Conservation (phyloP, 1,140 invertebrate genomes). For the Oreohelix idahoensis region DNA sequence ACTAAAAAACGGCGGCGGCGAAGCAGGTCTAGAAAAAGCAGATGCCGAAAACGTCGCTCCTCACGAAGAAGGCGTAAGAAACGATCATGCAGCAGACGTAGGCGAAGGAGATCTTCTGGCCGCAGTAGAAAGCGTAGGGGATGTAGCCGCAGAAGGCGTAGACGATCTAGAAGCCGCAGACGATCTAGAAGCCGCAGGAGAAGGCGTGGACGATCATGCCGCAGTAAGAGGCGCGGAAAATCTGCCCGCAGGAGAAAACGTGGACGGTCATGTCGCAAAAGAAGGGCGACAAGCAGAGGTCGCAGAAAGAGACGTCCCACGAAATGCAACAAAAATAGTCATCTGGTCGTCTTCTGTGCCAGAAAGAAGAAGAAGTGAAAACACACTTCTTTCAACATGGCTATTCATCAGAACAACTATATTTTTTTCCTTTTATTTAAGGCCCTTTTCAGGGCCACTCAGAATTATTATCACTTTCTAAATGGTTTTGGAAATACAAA, state of each 20-base stretch:
- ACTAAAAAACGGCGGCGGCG: neutral
- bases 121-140: neutral
- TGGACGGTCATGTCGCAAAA: no score
- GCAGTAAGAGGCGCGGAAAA: neutral
- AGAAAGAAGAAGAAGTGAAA: neutral
- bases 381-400: neutral
- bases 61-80: neutral
- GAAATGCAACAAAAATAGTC: neutral
- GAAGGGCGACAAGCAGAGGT: no score
- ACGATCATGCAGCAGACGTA: neutral
- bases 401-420: neutral
- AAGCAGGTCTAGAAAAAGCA: neutral
- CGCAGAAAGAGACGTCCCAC: no score
- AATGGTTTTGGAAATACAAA: no score
- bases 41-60: neutral
- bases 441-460: conserved; percentile 28
- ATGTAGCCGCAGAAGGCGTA: neutral
- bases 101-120: neutral
- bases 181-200: no score
- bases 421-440: conserved; percentile 11
- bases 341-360: conserved; percentile 29
- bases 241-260: no score
- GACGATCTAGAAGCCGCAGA: no score
- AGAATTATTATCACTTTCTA: no score
- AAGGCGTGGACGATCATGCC: neutral